Base-by-base conservation (phyloP, 2,888 invertebrate species). In the Scrobipalpa atriplicella region DNA sequence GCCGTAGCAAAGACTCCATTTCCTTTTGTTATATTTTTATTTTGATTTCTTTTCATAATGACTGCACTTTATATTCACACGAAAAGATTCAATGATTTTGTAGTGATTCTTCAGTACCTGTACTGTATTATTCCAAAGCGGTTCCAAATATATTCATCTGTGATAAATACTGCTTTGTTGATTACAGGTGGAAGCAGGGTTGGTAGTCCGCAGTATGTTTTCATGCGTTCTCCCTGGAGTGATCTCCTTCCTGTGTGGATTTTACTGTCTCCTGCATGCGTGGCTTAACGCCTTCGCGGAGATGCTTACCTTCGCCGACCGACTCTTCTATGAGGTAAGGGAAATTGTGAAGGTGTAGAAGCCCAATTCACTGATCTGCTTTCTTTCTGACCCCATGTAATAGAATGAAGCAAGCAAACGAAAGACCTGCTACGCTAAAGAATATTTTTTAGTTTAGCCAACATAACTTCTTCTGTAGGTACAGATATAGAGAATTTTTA, bases 251-350 rank as follows among this genome's bases (percentile, higher is more conserved):
- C 81, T 97, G 0, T 94, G 95, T 76, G 96, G 95, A 3, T 98
- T 98, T 89, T 99, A 98, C 89, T 94, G 96, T 70, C 90, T 99
- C 2, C 91, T 99, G 5, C 99, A 99, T 79, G 95, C 96, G 1
- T 98, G 98, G 97, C 93, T 97, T 78, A 99, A 99, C 86, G 96
- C 96, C 19, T 97, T 96, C 78, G 97, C 98, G 0, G 99, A 99
- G 86, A 93, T 98, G 87, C 85, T 98, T 69, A 94, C 94, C 69
- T 99, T 99, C 84, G 99, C 91, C 87, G 98, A 81, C 93, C 96
- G 93, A 96, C 97, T 93, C 95, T 93, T 92, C 74, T 92, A 92
- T 71, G 91, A 92, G 85, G 92, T 92, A 36, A 75, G 47, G n/a
- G 13, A 43, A 43, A 43, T 13, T 3, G 13, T 43, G 13, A 13